Conservation (phyloP, 1,140 invertebrate species). For the Chrysoperla carnea region DNA sequence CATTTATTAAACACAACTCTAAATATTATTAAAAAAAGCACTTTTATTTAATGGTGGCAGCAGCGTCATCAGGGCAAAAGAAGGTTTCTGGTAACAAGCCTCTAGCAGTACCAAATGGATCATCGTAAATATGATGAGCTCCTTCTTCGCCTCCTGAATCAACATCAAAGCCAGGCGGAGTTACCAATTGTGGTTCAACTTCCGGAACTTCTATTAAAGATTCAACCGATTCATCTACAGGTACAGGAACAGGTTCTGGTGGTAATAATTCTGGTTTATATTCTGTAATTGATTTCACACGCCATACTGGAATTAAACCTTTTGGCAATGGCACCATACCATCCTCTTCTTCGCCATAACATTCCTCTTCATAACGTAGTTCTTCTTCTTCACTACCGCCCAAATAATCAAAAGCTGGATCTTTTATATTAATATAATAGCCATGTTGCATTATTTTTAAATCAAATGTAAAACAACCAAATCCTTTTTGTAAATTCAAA, state of each 20-base stretch:
- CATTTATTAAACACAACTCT: too few relatives aligned
- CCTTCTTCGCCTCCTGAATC: neutral
- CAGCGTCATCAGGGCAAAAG: too few relatives aligned
- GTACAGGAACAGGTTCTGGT: slow-evolving; percentile 39
- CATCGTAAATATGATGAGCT: neutral
- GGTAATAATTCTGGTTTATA: slow-evolving; percentile 46
- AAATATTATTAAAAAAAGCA: too few relatives aligned
- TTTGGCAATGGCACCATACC: slow-evolving; percentile 5
- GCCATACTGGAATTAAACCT: slow-evolving; percentile 33
- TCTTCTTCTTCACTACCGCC: slow-evolving; percentile 20
- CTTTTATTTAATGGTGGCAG: too few relatives aligned
- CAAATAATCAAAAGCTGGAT: slow-evolving; percentile 29
- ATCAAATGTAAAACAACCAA: slow-evolving; percentile 47
- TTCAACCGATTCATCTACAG: slow-evolving; percentile 33
- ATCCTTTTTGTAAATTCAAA: slow-evolving; percentile 38
- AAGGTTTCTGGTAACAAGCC: too few relatives aligned
- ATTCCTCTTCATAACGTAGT: neutral
- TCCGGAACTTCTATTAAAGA: slow-evolving; percentile 13
- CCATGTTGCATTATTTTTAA: slow-evolving; percentile 43
- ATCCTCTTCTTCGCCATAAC: slow-evolving; percentile 7
- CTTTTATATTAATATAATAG: slow-evolving; percentile 33
- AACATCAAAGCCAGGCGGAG: neutral
- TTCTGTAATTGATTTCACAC: slow-evolving; percentile 37
- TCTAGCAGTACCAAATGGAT: neutral
- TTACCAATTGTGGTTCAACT: neutral